A percentile compares a stretch with the other conserved stretches of the same genome.
Conservation (phyloP, 2,888 invertebrate genomes). For the Artemia sp. region DNA sequence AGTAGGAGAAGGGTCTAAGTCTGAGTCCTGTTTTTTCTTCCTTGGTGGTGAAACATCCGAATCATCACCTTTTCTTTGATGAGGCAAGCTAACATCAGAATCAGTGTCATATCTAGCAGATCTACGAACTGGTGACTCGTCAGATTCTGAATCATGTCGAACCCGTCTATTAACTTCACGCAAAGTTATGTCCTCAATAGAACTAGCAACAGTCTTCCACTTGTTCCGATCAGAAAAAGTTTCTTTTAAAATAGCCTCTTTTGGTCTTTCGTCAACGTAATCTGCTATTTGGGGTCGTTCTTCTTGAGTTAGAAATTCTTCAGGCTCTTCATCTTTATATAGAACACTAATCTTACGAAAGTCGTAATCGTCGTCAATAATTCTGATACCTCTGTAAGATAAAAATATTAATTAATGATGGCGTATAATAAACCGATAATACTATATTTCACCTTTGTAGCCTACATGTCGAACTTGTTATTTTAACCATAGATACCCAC, state of each 20-base stretch:
- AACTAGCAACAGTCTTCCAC: constrained; percentile 25
- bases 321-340: constrained; percentile 46
- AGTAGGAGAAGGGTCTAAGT: constrained; percentile 23
- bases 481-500: too few species aligned
- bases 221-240: constrained; percentile 27
- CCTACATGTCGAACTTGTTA: background rate
- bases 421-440: background rate
- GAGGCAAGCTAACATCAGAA: constrained; percentile 32
- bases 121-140: constrained; percentile 22
- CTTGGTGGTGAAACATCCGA: constrained; percentile 27
- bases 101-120: constrained; percentile 29
- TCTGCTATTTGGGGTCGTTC: constrained; percentile 80
- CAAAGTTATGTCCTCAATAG: constrained; percentile 28
- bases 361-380: constrained; percentile 70
- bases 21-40: constrained; percentile 18
- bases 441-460: background rate
- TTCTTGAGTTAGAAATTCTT: constrained; percentile 50
- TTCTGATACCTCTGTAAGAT: constrained; percentile 45
- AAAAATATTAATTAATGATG: constrained; percentile 14
- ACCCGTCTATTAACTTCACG: constrained; percentile 11
- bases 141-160: constrained; percentile 28
- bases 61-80: constrained; percentile 27
- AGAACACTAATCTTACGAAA: constrained; percentile 42
- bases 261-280: constrained; percentile 62
- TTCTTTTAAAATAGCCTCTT: constrained; percentile 37